phyloP scores from a whole-genome alignment of 2,797 vertebrate genomes.

The Anguilla obscura region DNA sequence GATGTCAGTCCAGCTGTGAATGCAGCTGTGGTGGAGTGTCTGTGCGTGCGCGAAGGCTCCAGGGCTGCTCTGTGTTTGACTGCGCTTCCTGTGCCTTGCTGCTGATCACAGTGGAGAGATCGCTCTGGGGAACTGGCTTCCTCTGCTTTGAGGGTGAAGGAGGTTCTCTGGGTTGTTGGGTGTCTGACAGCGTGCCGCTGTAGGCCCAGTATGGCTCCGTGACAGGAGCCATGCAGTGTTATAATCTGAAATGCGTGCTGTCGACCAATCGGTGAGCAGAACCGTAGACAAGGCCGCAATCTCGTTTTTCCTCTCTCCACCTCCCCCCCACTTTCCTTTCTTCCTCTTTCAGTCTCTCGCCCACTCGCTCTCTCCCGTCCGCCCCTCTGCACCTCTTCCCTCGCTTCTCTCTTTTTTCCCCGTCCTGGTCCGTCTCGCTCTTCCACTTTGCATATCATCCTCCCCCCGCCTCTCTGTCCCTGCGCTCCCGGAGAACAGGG shows the following conservation, averaged over 20 bases:
- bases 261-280: neutral
- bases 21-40: neutral
- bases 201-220: neutral
- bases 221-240: neutral
- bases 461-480: neutral
- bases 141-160: neutral
- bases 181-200: neutral
- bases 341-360: neutral
- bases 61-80: neutral
- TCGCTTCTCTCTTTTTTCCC: neutral
- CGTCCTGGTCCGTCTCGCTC: neutral
- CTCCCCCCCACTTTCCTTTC: neutral
- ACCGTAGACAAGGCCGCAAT: conserved; percentile 32
- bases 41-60: neutral
- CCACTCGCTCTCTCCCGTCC: conserved; percentile 10
- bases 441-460: neutral
- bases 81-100: neutral
- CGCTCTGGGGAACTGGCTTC: neutral
- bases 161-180: neutral
- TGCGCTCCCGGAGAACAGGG: neutral
- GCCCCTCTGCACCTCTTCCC: neutral
- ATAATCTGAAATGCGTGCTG: neutral
- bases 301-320: conserved; percentile 32
- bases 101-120: neutral
- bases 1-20: neutral